Evolutionary conservation across 2,113 vertebrate genomes (phyloP).

Genomic region (Myrmecophaga tridactyla): DNA sequence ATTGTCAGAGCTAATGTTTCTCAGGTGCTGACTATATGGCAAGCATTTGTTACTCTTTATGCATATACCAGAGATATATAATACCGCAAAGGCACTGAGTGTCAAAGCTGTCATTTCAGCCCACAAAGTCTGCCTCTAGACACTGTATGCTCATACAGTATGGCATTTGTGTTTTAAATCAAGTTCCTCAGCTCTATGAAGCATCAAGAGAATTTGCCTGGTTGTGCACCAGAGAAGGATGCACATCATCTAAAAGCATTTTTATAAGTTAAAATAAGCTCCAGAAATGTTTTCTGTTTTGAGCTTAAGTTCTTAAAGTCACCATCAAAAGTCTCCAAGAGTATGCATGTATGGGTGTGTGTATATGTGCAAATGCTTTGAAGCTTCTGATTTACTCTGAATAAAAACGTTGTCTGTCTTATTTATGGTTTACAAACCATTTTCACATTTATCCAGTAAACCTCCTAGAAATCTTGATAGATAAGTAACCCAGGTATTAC

Average conservation of each 20-base stretch:
- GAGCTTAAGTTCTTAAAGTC: not conserved
- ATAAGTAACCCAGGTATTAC: not conserved
- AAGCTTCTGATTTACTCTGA: not conserved
- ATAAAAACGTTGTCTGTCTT: not conserved
- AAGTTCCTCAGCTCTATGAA: not conserved
- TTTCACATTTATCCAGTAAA: not conserved
- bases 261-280: not conserved
- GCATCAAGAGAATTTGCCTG: not conserved
- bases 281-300: not conserved
- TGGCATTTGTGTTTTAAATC: not conserved
- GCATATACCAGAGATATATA: too few species aligned
- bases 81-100: not conserved
- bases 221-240: not conserved
- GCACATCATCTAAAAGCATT: not conserved
- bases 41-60: not conserved
- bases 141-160: accelerated
- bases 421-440: not conserved
- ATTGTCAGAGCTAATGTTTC: not conserved
- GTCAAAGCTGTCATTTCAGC: not conserved
- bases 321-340: not conserved
- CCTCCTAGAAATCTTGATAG: not conserved
- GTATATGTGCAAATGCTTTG: not conserved
- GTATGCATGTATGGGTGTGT: not conserved
- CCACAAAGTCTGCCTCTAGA: not conserved
- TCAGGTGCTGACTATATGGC: not conserved